A percentile compares a stretch with the other conserved stretches of the same genome.
These are phyloP conservation scores for Neoseiulus cucumeris DNA, from an alignment of 1,140 invertebrate genomes.

Conservation along the genomic window DNA sequence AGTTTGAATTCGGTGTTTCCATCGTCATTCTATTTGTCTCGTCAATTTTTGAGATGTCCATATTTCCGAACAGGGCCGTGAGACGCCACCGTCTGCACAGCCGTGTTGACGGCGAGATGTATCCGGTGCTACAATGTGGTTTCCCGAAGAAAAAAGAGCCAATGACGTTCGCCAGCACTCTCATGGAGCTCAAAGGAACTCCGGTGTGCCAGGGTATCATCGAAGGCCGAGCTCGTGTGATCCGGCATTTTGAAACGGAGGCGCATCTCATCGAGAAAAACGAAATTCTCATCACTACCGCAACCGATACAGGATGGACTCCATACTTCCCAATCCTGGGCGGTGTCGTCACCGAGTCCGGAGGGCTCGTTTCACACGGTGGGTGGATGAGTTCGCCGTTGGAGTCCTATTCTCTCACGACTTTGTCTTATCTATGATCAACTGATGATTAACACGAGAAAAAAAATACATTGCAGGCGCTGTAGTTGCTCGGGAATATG, in stretches of 20 bases:
- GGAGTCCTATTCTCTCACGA: neutral
- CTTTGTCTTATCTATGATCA: conserved; percentile 1
- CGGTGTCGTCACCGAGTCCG: neutral
- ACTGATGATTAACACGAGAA: neutral
- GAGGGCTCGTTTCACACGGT: neutral
- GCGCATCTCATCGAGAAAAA: conserved; percentile 20
- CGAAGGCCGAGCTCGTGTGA: conserved; percentile 45
- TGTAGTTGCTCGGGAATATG: conserved; percentile 68
- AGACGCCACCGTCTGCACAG: neutral
- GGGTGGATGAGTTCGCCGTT: neutral
- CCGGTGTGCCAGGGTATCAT: conserved; percentile 46
- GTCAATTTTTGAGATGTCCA: no score
- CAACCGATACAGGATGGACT: neutral
- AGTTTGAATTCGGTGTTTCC: no score
- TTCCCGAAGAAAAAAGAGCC: neutral
- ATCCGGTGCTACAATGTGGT: neutral
- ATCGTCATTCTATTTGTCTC: no score
- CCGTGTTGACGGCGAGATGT: neutral
- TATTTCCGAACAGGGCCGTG: neutral
- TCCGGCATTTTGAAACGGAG: conserved; percentile 25
- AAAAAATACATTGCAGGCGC: conserved; percentile 36
- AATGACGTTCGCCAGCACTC: neutral
- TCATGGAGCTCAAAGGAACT: conserved; percentile 35
- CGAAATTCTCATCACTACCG: neutral
- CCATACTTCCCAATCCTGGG: neutral